phyloP scores from a whole-genome alignment of 2,888 invertebrate species.

The Girardia tigrina region DNA sequence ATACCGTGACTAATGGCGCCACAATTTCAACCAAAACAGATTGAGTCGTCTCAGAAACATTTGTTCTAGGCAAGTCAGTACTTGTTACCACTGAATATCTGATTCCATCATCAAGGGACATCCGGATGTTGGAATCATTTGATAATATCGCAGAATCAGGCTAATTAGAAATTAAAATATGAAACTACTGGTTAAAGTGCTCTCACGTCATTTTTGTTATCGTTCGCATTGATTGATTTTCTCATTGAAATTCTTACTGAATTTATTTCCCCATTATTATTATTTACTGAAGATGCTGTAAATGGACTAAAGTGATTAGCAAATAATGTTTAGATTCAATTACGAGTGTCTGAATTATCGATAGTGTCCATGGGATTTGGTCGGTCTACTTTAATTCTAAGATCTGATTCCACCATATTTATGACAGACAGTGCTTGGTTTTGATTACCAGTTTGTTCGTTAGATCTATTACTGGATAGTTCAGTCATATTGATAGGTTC shows the following conservation, averaged over 20 bases:
- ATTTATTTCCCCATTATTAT: background rate
- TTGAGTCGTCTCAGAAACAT: background rate
- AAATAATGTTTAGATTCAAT: background rate
- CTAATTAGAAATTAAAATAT: background rate
- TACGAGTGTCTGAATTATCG: constrained; percentile 14
- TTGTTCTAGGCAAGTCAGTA: background rate
- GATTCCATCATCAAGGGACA: background rate
- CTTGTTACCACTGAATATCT: constrained; percentile 1
- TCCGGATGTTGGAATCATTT: background rate
- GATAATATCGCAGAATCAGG: background rate
- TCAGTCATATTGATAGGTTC: constrained; percentile 21
- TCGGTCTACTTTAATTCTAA: background rate
- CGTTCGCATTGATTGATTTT: background rate
- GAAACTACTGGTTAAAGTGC: background rate
- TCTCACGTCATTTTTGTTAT: background rate
- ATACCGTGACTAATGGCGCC: background rate
- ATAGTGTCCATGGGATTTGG: background rate
- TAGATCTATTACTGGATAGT: background rate
- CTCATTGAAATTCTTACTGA: background rate
- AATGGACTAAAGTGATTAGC: background rate
- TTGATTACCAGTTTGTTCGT: constrained; percentile 7
- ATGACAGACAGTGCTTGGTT: background rate
- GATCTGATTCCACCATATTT: background rate
- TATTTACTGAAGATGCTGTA: background rate
- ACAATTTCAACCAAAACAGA: background rate